These are phyloP conservation scores for Vicugna pacos DNA, from an alignment of 2,113 vertebrate species.

Conservation along the genomic window DNA sequence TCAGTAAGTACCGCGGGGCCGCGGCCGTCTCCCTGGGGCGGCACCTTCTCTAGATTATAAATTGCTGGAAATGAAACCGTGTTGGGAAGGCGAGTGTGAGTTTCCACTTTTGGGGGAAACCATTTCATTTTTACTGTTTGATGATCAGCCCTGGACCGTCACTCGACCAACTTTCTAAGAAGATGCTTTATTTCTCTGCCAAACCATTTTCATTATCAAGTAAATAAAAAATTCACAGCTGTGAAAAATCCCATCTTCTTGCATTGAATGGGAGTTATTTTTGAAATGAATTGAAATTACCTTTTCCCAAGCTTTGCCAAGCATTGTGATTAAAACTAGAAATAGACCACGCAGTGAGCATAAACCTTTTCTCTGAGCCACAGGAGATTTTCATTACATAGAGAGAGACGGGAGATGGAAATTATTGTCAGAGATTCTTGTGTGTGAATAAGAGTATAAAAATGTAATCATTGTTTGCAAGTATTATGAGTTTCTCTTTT, in stretches of 20 bases:
- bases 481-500: not conserved
- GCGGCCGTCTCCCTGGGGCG: fast-evolving
- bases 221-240: slow-evolving; percentile 62
- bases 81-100: not conserved
- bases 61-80: not conserved
- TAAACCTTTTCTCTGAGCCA: slow-evolving; percentile 57
- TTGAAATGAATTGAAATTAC: slow-evolving; percentile 72
- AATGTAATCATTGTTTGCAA: slow-evolving; percentile 44
- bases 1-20: slow-evolving; percentile 92
- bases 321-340: slow-evolving; percentile 78
- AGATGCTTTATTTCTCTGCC: slow-evolving; percentile 59
- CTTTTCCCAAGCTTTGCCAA: slow-evolving; percentile 62
- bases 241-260: slow-evolving; percentile 70
- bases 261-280: slow-evolving; percentile 77
- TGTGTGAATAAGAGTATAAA: slow-evolving; percentile 8
- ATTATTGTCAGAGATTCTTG: slow-evolving; percentile 58
- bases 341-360: slow-evolving; percentile 64
- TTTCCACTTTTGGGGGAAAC: slow-evolving; percentile 26
- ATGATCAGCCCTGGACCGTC: slow-evolving; percentile 9
- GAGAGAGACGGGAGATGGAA: slow-evolving; percentile 54
- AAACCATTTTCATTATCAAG: slow-evolving; percentile 72
- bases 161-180: slow-evolving; percentile 27
- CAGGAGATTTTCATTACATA: slow-evolving; percentile 53
- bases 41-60: not conserved
- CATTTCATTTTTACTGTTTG: slow-evolving; percentile 53